Evolutionary conservation across 37 sponge, comb jelly and placozoan genomes (phyloP).

Genomic region (Agelas oroides): DNA sequence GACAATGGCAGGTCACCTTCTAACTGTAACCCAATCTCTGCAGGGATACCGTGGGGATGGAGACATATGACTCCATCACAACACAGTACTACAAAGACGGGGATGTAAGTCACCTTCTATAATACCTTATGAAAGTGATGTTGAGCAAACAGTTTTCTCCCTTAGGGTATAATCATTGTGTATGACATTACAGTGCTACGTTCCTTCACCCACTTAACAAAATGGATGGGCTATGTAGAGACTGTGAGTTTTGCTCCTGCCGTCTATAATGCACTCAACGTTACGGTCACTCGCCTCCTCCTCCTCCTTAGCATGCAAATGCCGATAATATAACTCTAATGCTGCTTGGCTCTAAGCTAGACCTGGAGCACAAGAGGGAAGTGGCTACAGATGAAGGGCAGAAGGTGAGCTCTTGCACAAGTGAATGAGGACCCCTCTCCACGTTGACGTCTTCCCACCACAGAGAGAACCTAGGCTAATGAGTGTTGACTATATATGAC

Average conservation of each 20-base stretch:
- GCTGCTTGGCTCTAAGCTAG: constrained; percentile 68
- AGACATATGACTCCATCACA: constrained; percentile 79
- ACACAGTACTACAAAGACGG: constrained; percentile 77
- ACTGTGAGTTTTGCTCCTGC: constrained; percentile 14
- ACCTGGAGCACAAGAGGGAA: constrained; percentile 72
- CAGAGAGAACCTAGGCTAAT: too few species aligned
- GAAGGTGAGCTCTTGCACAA: too few species aligned
- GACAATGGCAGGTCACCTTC: too few species aligned
- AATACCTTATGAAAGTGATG: neutral
- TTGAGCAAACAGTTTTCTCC: neutral
- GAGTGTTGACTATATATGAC: neutral
- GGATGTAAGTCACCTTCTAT: constrained; percentile 49
- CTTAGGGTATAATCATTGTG: constrained; percentile 73
- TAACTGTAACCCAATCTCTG: too few species aligned
- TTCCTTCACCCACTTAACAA: constrained; percentile 50
- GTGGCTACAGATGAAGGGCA: constrained; percentile 61
- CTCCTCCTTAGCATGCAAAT: constrained; percentile 63
- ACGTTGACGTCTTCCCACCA: too few species aligned
- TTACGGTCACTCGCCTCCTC: neutral
- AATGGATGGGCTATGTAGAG: constrained; percentile 71
- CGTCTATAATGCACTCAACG: too few species aligned
- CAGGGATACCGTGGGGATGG: constrained; percentile 78
- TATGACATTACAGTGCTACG: constrained; percentile 70
- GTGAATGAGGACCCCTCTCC: too few species aligned
- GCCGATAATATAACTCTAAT: constrained; percentile 75